phyloP scores from a whole-genome alignment of 2,888 invertebrate species.

The Ecdyonurus torrentis region DNA sequence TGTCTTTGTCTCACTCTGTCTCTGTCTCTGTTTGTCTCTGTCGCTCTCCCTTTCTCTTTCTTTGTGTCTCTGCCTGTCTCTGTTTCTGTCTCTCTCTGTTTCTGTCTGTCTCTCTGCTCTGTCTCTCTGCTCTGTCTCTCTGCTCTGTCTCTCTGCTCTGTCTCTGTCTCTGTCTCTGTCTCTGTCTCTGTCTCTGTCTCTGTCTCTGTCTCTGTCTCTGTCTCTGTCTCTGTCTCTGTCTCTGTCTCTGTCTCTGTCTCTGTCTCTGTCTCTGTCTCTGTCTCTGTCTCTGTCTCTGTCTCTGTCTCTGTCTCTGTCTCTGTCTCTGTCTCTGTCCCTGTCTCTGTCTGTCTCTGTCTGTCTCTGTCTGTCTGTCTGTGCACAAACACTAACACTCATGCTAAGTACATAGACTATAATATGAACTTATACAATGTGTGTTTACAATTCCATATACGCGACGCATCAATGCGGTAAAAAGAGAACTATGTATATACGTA shows the following conservation, averaged over 20 bases:
- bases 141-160: background rate
- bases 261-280: background rate
- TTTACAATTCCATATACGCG: no score
- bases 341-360: background rate
- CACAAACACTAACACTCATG: background rate
- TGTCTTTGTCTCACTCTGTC: background rate
- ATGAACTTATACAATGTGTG: no score
- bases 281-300: background rate
- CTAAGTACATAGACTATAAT: background rate
- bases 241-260: background rate
- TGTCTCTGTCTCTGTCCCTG: background rate
- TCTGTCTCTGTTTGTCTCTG: no score
- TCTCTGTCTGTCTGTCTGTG: background rate
- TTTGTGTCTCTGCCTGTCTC: background rate
- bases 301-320: background rate
- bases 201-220: background rate
- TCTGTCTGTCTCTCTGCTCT: background rate
- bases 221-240: background rate
- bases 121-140: background rate
- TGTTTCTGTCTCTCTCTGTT: background rate
- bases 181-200: background rate
- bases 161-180: background rate
- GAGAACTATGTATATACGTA: no score
- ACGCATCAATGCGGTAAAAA: no score
- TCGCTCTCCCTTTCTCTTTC: no score